Percentiles rank a stretch among this genome's conserved stretches.
Evolutionary conservation across 2,888 invertebrate genomes (phyloP).

Genomic region (Leptinotarsa peninsularis): DNA sequence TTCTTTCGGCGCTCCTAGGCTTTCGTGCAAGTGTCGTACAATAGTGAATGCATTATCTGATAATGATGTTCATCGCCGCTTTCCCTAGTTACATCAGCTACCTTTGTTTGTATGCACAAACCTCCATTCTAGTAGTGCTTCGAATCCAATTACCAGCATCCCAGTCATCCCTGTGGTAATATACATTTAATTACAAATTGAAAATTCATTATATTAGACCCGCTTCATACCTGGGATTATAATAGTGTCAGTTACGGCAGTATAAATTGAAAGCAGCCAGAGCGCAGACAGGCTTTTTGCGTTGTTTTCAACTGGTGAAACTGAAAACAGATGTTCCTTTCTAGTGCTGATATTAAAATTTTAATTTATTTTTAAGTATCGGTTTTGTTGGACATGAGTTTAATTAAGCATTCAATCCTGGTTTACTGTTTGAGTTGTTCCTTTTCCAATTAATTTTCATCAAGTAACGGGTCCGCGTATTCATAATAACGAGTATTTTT

Average conservation of each 20-base stretch:
- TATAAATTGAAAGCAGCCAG: constrained; percentile 36
- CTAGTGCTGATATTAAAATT: constrained; percentile 30
- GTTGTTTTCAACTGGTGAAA: constrained; percentile 28
- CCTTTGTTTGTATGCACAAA: constrained; percentile 45
- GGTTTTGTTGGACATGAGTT: constrained; percentile 26
- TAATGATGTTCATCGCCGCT: constrained; percentile 38
- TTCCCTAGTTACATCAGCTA: constrained; percentile 32
- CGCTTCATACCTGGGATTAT: constrained; percentile 49
- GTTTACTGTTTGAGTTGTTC: constrained; percentile 2
- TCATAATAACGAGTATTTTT: not conserved
- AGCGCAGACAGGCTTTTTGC: constrained; percentile 25
- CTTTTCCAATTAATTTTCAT: not conserved
- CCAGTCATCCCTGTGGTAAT: constrained; percentile 45
- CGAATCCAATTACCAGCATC: constrained; percentile 43
- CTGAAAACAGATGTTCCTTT: constrained; percentile 27
- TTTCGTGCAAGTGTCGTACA: constrained; percentile 18
- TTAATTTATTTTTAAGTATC: constrained; percentile 36
- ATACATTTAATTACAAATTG: constrained; percentile 54
- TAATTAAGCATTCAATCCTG: not conserved
- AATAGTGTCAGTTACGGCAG: constrained; percentile 47
- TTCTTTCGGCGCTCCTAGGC: not conserved
- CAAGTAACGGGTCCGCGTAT: no score
- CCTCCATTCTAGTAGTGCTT: constrained; percentile 36
- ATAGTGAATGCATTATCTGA: constrained; percentile 22
- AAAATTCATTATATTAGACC: constrained; percentile 51